Percentiles rank a stretch among this genome's conserved stretches.
Evolutionary conservation across 2,113 vertebrate species (phyloP).

Genomic region (Oryzias curvinotus): DNA sequence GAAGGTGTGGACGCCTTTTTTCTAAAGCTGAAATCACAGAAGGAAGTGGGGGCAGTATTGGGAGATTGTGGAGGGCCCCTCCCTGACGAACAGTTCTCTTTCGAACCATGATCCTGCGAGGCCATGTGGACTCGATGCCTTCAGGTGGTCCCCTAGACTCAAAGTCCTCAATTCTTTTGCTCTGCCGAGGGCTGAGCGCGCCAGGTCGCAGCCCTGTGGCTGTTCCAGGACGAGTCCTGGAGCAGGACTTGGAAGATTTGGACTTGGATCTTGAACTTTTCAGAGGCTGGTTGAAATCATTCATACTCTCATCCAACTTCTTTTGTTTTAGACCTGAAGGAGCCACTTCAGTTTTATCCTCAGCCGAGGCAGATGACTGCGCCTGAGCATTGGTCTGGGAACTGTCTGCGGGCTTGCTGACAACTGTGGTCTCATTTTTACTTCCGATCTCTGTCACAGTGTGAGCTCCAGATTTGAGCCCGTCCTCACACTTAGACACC

Average conservation of each 20-base stretch:
- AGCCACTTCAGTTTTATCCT: slow-evolving; percentile 8
- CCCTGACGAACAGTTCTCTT: slow-evolving; percentile 80
- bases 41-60: slow-evolving; percentile 79
- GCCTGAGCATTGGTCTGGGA: slow-evolving; percentile 9
- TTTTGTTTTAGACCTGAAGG: slow-evolving; percentile 26
- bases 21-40: slow-evolving; percentile 71
- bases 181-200: slow-evolving; percentile 43
- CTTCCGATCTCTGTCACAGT: slow-evolving; percentile 8
- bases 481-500: slow-evolving; percentile 15
- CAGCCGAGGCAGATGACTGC: neutral
- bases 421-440: slow-evolving; percentile 3
- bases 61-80: slow-evolving; percentile 78
- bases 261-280: slow-evolving; percentile 57
- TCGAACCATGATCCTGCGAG: slow-evolving; percentile 74
- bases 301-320: slow-evolving; percentile 24
- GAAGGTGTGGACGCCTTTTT: slow-evolving; percentile 66
- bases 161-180: slow-evolving; percentile 39
- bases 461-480: neutral
- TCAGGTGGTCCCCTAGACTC: slow-evolving; percentile 55
- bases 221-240: slow-evolving; percentile 65
- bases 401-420: slow-evolving; percentile 20
- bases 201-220: slow-evolving; percentile 64
- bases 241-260: slow-evolving; percentile 65
- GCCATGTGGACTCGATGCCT: slow-evolving; percentile 79
- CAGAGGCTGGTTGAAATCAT: slow-evolving; percentile 11